These are phyloP conservation scores for Drosophila jambulina DNA, from an alignment of 1,140 invertebrate species.

Conservation along the genomic window DNA sequence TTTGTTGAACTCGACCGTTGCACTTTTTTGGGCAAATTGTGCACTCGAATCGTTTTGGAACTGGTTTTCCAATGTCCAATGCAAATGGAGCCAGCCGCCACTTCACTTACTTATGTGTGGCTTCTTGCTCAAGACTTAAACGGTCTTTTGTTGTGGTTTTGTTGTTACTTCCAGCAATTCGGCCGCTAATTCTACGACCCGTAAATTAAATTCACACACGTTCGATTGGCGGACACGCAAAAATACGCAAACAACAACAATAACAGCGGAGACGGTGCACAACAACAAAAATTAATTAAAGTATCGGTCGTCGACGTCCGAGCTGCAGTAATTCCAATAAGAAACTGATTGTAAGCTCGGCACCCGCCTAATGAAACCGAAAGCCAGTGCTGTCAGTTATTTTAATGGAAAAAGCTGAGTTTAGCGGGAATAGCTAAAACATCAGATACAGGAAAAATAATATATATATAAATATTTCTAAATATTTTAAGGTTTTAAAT, in stretches of 20 bases:
- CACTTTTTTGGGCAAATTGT: slow-evolving; percentile 59
- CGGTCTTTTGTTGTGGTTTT: slow-evolving; percentile 29
- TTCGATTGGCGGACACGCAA: slow-evolving; percentile 52
- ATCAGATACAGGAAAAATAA: background rate
- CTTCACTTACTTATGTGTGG: slow-evolving; percentile 19
- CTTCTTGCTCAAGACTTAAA: slow-evolving; percentile 58
- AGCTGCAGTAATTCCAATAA: slow-evolving; percentile 31
- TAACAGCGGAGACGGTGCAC: slow-evolving; percentile 14
- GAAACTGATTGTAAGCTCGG: slow-evolving; percentile 47
- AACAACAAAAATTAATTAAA: slow-evolving; percentile 28
- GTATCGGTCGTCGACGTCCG: slow-evolving; percentile 30
- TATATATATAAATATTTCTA: background rate
- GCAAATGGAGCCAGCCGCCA: slow-evolving; percentile 50
- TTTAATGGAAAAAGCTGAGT: background rate
- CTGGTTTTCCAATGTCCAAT: slow-evolving; percentile 58
- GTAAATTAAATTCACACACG: slow-evolving; percentile 69
- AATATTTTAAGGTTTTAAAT: background rate
- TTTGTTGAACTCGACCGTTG: slow-evolving; percentile 69
- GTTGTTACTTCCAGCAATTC: slow-evolving; percentile 10
- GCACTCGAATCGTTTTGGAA: slow-evolving; percentile 58
- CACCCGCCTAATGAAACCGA: slow-evolving; percentile 24
- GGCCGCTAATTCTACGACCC: slow-evolving; percentile 50
- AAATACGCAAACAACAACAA: slow-evolving; percentile 54
- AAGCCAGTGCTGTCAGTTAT: slow-evolving; percentile 14
- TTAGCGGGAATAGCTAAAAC: background rate